Conservation (phyloP, 2,113 vertebrate species). For the Thunnus thynnus region DNA sequence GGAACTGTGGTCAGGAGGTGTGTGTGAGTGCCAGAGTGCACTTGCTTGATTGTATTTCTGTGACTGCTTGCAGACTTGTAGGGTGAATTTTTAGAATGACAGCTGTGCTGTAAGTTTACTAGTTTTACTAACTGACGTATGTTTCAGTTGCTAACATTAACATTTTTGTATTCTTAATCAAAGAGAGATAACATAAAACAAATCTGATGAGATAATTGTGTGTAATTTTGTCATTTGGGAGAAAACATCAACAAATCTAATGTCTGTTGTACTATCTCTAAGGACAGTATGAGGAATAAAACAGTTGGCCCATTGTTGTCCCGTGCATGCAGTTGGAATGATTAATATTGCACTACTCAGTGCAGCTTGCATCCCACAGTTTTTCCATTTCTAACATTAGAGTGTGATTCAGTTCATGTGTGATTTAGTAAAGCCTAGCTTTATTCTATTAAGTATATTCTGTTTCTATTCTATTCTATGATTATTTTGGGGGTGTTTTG, state of each 20-base stretch:
- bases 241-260: neutral
- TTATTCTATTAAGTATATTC: neutral
- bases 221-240: neutral
- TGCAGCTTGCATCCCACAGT: too few relatives aligned
- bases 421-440: neutral
- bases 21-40: slow-evolving; percentile 72
- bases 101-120: neutral
- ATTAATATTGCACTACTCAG: neutral
- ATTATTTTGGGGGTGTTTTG: neutral
- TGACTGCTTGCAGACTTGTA: neutral
- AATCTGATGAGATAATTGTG: neutral
- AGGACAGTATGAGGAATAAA: neutral
- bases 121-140: slow-evolving; percentile 12
- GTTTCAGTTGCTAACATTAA: neutral
- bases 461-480: neutral
- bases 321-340: neutral
- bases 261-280: too few relatives aligned
- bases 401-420: neutral
- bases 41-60: slow-evolving; percentile 3
- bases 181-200: neutral
- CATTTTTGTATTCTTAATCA: neutral
- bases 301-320: neutral
- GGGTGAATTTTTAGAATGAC: neutral
- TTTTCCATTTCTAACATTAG: neutral
- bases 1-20: slow-evolving; percentile 94